Evolutionary conservation across 2,113 vertebrate genomes (phyloP).

Genomic region (Halichoeres trimaculatus): DNA sequence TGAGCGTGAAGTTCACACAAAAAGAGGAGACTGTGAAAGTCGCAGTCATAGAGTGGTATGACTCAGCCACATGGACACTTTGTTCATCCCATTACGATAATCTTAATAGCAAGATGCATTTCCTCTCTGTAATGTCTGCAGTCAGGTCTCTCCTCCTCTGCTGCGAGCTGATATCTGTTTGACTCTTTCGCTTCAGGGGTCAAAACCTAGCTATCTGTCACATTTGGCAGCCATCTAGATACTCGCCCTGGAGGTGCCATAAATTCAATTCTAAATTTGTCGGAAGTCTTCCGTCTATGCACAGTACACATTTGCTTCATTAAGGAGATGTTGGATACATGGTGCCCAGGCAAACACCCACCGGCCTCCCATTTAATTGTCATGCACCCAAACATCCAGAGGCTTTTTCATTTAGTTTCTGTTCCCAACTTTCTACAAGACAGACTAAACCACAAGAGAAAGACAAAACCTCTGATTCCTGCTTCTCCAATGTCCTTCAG

Average conservation of each 20-base stretch:
- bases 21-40: constrained; percentile 8
- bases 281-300: constrained; percentile 20
- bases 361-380: constrained; percentile 55
- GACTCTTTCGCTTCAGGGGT: constrained; percentile 58
- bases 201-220: constrained; percentile 61
- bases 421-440: constrained; percentile 6
- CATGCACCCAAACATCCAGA: constrained; percentile 49
- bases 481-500: neutral
- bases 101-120: constrained; percentile 43
- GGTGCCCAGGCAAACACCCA: constrained; percentile 40
- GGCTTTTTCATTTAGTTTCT: constrained; percentile 32
- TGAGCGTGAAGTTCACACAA: constrained; percentile 1
- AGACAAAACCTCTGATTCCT: constrained; percentile 13
- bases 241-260: constrained; percentile 37
- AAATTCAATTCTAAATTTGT: constrained; percentile 58
- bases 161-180: constrained; percentile 55
- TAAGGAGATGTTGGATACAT: constrained; percentile 34
- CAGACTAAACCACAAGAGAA: neutral
- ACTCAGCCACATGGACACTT: constrained; percentile 25
- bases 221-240: constrained; percentile 64
- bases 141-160: constrained; percentile 47
- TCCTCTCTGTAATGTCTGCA: constrained; percentile 49
- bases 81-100: constrained; percentile 45
- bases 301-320: constrained; percentile 50
- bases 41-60: constrained; percentile 13